Evolutionary conservation across 2,888 invertebrate genomes (phyloP).

Genomic region (Brachyptera risi): DNA sequence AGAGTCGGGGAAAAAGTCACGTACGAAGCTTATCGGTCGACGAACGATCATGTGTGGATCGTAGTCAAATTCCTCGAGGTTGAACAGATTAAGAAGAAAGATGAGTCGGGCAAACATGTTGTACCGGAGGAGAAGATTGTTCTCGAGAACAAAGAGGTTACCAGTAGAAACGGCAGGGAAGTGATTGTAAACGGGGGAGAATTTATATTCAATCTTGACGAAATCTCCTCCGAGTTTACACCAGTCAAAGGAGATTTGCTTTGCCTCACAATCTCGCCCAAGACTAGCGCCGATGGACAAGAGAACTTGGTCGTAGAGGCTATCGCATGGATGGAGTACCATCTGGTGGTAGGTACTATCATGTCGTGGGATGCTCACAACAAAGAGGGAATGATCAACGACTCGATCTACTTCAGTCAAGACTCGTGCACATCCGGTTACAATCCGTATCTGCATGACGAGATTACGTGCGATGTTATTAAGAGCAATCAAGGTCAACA

Average conservation of each 20-base stretch:
- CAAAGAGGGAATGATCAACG: conserved; percentile 54
- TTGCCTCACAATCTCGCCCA: background rate
- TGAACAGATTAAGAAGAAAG: background rate
- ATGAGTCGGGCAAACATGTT: background rate
- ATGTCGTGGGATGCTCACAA: conserved; percentile 42
- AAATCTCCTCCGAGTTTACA: background rate
- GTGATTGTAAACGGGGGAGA: background rate
- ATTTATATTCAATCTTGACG: background rate
- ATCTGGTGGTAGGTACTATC: conserved; percentile 51
- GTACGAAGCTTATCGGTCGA: conserved; percentile 53
- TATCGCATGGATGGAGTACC: conserved; percentile 56
- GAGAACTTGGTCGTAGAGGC: conserved; percentile 48
- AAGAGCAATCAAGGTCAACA: conserved; percentile 39
- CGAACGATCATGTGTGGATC: conserved; percentile 44
- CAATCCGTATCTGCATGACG: conserved; percentile 55
- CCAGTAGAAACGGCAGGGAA: background rate
- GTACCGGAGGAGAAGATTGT: background rate
- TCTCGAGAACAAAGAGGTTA: too few species aligned
- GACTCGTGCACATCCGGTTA: conserved; percentile 52
- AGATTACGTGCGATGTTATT: conserved; percentile 60
- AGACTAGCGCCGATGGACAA: background rate
- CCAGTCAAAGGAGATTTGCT: background rate
- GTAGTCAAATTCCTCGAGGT: background rate
- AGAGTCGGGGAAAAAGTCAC: too few species aligned
- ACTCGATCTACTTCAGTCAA: conserved; percentile 56